Conservation (phyloP, 2,113 vertebrate species). For the Pelobates fuscus region DNA sequence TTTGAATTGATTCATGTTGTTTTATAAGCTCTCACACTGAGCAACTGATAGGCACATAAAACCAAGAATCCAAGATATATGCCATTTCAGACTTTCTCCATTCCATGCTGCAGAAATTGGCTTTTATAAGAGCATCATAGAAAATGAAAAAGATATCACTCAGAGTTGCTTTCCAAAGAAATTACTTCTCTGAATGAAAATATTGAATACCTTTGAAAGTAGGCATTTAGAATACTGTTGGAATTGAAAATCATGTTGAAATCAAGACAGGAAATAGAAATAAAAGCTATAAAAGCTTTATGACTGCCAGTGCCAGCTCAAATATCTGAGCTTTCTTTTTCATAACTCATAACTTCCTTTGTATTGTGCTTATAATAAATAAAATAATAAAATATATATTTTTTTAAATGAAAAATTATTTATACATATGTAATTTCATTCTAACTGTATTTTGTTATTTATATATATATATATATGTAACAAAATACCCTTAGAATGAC, state of each 20-base stretch:
- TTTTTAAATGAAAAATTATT: too few species aligned
- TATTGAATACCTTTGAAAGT: constrained; percentile 28
- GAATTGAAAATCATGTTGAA: constrained; percentile 24
- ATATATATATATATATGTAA: too few species aligned
- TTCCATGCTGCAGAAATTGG: not conserved
- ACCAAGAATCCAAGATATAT: not conserved
- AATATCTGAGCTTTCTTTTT: not conserved
- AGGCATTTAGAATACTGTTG: constrained; percentile 12
- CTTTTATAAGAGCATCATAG: not conserved
- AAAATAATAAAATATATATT: too few species aligned
- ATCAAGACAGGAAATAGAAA: constrained; percentile 24
- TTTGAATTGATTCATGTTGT: too few species aligned
- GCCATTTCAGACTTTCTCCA: not conserved
- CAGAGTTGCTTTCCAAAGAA: constrained; percentile 1
- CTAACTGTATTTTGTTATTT: too few species aligned
- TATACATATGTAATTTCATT: too few species aligned
- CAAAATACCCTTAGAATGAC: too few species aligned
- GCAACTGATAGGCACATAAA: not conserved
- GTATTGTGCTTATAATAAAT: too few species aligned
- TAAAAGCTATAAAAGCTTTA: constrained; percentile 18
- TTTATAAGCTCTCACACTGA: not conserved
- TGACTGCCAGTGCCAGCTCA: not conserved
- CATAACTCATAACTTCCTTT: too few species aligned
- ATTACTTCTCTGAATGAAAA: constrained; percentile 34
- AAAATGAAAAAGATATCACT: not conserved